These are phyloP conservation scores for Urocynchramus pylzowi DNA, from an alignment of 2,113 vertebrate species.

Conservation along the genomic window DNA sequence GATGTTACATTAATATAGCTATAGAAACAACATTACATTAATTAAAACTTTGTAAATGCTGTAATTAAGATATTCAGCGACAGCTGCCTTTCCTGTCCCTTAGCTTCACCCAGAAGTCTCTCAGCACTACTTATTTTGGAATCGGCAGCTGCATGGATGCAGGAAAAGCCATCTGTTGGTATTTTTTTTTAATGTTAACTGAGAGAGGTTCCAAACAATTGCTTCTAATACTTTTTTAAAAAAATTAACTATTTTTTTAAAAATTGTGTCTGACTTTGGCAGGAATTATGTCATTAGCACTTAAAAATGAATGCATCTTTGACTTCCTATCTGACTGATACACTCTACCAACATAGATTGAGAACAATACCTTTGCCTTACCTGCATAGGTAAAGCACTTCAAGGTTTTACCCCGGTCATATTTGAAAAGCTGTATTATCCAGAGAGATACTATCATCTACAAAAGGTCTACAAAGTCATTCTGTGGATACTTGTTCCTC, in stretches of 20 bases:
- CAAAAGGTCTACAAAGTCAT: background rate
- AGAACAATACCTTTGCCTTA: background rate
- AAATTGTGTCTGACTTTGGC: background rate
- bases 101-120: slow-evolving; percentile 72
- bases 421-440: background rate
- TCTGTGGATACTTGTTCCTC: background rate
- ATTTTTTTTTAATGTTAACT: slow-evolving; percentile 72
- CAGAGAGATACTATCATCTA: fast-evolving
- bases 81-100: slow-evolving; percentile 77
- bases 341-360: background rate
- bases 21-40: slow-evolving; percentile 79
- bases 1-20: slow-evolving; percentile 75
- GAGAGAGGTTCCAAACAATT: slow-evolving; percentile 58
- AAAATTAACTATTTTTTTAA: background rate
- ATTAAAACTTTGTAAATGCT: slow-evolving; percentile 77
- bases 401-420: background rate
- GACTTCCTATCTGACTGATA: background rate
- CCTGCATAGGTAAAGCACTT: background rate
- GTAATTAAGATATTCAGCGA: slow-evolving; percentile 78
- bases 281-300: background rate
- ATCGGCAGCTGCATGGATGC: slow-evolving; percentile 66
- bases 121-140: slow-evolving; percentile 69
- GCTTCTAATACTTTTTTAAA: background rate
- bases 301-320: background rate
- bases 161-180: slow-evolving; percentile 74